Percentiles rank a stretch among this genome's conserved stretches.
Evolutionary conservation across 2,113 vertebrate species (phyloP).

Genomic region (Spheniscus mendiculus): DNA sequence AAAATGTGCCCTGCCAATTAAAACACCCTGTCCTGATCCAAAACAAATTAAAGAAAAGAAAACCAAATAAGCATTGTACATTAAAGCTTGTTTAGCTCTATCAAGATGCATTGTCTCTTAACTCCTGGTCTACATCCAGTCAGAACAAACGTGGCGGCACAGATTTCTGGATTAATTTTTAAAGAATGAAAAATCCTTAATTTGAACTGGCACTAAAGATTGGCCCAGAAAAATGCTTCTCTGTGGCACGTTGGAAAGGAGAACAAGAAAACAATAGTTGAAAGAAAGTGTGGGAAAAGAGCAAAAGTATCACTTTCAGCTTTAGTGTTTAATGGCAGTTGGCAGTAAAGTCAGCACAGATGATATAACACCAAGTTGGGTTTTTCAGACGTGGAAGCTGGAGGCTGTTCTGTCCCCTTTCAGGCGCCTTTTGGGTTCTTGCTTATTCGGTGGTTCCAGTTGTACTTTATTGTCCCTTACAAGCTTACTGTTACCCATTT

Average conservation of each 20-base stretch:
- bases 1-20: not conserved
- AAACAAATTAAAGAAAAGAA: not conserved
- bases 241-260: not conserved
- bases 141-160: not conserved
- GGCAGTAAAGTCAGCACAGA: not conserved
- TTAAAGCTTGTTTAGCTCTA: not conserved
- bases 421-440: not conserved
- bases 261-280: slow-evolving; percentile 14
- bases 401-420: not conserved
- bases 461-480: not conserved
- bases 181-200: not conserved
- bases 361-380: not conserved
- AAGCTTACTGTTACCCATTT: not conserved
- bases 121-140: not conserved
- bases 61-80: not conserved
- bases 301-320: slow-evolving; percentile 33
- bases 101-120: not conserved
- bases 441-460: not conserved
- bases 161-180: not conserved
- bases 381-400: not conserved
- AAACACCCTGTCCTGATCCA: not conserved
- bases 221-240: not conserved
- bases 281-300: slow-evolving; percentile 14
- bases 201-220: not conserved
- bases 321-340: not conserved